Evolutionary conservation across 2,888 invertebrate genomes (phyloP).

Genomic region (Cyclophora punctaria): DNA sequence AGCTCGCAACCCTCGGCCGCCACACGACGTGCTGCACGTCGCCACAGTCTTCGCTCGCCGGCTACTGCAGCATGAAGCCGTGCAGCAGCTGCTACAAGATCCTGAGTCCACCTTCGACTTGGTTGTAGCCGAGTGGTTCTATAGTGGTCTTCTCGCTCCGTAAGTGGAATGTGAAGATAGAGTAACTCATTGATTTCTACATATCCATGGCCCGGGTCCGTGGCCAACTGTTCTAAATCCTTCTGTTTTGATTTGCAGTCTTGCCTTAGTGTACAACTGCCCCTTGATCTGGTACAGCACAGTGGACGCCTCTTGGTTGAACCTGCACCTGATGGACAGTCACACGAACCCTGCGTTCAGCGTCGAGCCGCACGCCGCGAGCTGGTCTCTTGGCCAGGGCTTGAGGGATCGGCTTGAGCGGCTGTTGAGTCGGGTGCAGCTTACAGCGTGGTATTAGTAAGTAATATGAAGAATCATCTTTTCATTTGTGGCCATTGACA

Average conservation of each 20-base stretch:
- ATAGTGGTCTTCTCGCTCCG: conserved; percentile 44
- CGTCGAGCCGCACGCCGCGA: conserved; percentile 21
- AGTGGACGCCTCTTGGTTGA: conserved; percentile 36
- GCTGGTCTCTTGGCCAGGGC: conserved; percentile 15
- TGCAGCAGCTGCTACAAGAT: conserved; percentile 32
- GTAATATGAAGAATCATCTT: conserved; percentile 18
- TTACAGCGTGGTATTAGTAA: conserved; percentile 34
- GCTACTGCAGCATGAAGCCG: conserved; percentile 30
- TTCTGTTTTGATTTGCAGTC: conserved; percentile 15
- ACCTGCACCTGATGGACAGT: conserved; percentile 35
- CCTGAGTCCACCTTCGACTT: conserved; percentile 27
- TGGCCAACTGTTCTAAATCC: too few species aligned
- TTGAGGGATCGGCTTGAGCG: conserved; percentile 26
- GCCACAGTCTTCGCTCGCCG: conserved; percentile 26
- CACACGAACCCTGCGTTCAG: conserved; percentile 30
- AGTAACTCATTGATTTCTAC: too few species aligned
- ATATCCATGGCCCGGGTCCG: too few species aligned
- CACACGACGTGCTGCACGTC: conserved; percentile 22
- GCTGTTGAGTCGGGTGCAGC: conserved; percentile 31
- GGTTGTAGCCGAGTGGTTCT: conserved; percentile 46
- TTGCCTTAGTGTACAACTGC: conserved; percentile 38
- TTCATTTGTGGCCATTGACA: neutral
- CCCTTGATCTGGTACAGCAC: conserved; percentile 46
- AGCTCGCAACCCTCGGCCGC: conserved; percentile 19
- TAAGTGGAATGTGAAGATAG: conserved; percentile 21